Base-by-base conservation (phyloP, 2,113 vertebrate genomes). In the Lates calcarifer region DNA sequence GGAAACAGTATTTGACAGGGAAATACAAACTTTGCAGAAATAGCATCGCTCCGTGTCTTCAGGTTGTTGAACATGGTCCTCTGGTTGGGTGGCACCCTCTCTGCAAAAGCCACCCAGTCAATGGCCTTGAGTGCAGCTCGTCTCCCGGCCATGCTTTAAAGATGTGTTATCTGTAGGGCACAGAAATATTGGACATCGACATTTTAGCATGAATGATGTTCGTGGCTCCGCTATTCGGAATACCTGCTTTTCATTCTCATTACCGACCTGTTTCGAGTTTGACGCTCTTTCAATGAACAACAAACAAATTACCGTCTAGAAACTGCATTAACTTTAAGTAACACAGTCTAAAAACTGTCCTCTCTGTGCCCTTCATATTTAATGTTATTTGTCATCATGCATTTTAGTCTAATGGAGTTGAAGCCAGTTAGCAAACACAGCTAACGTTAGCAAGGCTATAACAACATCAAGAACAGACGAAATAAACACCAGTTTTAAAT, bases 51-150 rank as follows among this genome's bases (percentile, higher is more conserved):
- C 85, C 94, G 94, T 18, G 95, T 95, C 86, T 97, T 97, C 43
- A 97, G 88, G 18, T 94, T 94, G 68, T 96, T 96, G 74, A 96
- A 97, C 94, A 96, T 90, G 14, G 93, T 62, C 51, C 87, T 95
- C 93, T 97, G 97, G 85, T 91, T 95, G 18, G 65, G 64, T 3
- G 96, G 95, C 26, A 97, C 94, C 60, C 96, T 91, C 87, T 97
- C 95, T 6, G 93, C 94, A 78, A 98, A 98, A 18, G 95, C 95
- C 20, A 93, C 64, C 96, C 97, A 97, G 89, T 97, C 96, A 3
- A 97, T 81, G 67, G 96, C 88, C 91, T 96, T 96, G 6, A 96
- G 1, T 8, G 95, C 91, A 92, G 86, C 90, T 89, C 85, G 95
- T 75, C 95, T 94, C n/a, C 93, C 92, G 62, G 96, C 94, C 96